Evolutionary conservation across 2,888 invertebrate species (phyloP), one percentile per base, ranked within the genome.

Genomic region (Rotaria magnacalcarata): DNA sequence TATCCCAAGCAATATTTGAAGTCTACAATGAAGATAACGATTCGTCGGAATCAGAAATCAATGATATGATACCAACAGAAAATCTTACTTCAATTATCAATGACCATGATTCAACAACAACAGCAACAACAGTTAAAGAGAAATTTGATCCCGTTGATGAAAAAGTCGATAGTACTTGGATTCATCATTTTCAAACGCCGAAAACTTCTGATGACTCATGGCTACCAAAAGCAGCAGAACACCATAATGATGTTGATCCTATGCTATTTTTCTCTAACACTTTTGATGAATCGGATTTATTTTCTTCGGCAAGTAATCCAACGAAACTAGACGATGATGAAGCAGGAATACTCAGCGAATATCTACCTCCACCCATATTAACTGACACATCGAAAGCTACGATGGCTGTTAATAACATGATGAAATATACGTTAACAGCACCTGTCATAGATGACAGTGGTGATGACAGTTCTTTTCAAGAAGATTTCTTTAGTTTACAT

Each of bases 351-450:
- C 19, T 67, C n/a, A 67, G 67, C 34, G 67, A 67, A 27, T 67
- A 34, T 34, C 6, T 34, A 1, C 27, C 34, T 34, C 34, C 67
- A 34, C 16, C 34, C 34, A 19, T 67, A 34, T 67, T 67, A 67
- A 34, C 6, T 6, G 34, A 34, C 19, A 6, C 67, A 16, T 0
- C 27, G 16, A 67, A 4, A 6, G 3, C 34, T 7, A 6, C 67
- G 1, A 19, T 19, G 27, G 19, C 8, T 19, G 19, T 19, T 27
- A 67, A 67, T 67, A 34, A 67, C n/a, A 2, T 67, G 27, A 47
- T 80, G 80, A 80, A 80, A 80, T 80, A 80, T 47, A 47, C 80
- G 14, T 47, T 80, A 11, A 80, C 80, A 24, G 43, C 80, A n/a
- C 47, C 80, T 14, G 80, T 80, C 14, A 11, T 47, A 0, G 47